Evolutionary conservation across 35 echinoderm and acorn worm species (phyloP), one percentile per base, ranked within the genome.

Genomic region (Ptychodera flava): DNA sequence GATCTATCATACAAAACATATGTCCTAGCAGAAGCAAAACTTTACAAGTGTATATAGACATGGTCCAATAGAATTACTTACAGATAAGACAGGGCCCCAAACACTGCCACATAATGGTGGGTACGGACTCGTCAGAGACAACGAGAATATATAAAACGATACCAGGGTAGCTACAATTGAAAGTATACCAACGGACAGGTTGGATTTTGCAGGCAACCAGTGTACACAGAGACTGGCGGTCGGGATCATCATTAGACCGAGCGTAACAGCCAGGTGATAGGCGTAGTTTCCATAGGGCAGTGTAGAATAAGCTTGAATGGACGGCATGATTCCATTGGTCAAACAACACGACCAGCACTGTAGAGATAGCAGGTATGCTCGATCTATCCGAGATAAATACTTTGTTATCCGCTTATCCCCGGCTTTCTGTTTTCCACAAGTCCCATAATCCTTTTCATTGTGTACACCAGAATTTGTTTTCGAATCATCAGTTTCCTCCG

Each of bases 281-380:
- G 96, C 90, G 28, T 91, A 91, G 22, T 90, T 83, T 2, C 92
- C 90, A 79, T 99, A 99, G 0, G 96, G 87, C 16, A 87, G 92
- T 10, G 87, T 87, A 0, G 96, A 99, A 76, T 92, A 99, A 86
- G 90, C 92, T 81, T 99, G 96, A 32, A 99, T 99, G 37, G 96
- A 99, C 10, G 96, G 90, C 37, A 99, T 88, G n/a, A 94, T 83
- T n/a, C 92, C 92, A 35, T 99, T 94, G 76, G 28, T 90, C 92
- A 80, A 87, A 92, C 1, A 94, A 92, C 36, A 88, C 81, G 31
- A 90, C 92, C 33, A 99, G 36, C 10, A 6, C 6, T 64, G 45
- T 22, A 64, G 6, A 64, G 45, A 12, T 64, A 64, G 45, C 22
- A 64, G 45, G 45, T 64, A 64, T 6, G 22, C 22, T 22, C 45